phyloP scores from a whole-genome alignment of 2,888 invertebrate species.

The Macrophya alboannulata region DNA sequence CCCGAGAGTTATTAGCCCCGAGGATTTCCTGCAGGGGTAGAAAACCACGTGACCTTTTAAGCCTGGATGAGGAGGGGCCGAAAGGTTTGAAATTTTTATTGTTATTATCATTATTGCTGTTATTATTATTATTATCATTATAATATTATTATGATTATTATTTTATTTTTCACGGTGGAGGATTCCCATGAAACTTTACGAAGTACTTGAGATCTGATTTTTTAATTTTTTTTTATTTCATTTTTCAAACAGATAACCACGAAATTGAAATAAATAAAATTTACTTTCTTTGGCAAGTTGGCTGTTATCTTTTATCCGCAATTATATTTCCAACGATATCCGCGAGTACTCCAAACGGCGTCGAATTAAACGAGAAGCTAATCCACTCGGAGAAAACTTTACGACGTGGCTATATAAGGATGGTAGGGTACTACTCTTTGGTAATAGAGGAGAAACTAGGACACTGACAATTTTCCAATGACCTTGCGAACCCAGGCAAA shows the following conservation, averaged over 20 bases:
- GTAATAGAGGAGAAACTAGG: slow-evolving; percentile 10
- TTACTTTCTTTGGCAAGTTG: background rate
- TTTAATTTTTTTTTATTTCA: too few species aligned
- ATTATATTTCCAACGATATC: background rate
- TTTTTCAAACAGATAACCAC: background rate
- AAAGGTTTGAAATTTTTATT: background rate
- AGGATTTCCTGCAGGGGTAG: background rate
- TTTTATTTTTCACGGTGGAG: background rate
- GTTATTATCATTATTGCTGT: background rate
- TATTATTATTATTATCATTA: too few species aligned
- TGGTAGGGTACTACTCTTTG: background rate
- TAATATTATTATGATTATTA: too few species aligned
- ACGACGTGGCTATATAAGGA: background rate
- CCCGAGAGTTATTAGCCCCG: slow-evolving; percentile 7
- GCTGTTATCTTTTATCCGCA: background rate
- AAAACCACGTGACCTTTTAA: slow-evolving; percentile 14
- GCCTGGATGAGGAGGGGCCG: background rate
- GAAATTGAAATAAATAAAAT: background rate
- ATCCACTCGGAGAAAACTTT: slow-evolving; percentile 29
- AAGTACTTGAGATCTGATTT: background rate
- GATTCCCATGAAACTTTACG: background rate
- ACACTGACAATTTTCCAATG: background rate
- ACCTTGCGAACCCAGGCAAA: background rate
- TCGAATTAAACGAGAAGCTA: background rate
- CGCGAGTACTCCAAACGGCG: background rate